Base-by-base conservation (phyloP, 23 tunicate species). In the Phallusia fumigata region DNA sequence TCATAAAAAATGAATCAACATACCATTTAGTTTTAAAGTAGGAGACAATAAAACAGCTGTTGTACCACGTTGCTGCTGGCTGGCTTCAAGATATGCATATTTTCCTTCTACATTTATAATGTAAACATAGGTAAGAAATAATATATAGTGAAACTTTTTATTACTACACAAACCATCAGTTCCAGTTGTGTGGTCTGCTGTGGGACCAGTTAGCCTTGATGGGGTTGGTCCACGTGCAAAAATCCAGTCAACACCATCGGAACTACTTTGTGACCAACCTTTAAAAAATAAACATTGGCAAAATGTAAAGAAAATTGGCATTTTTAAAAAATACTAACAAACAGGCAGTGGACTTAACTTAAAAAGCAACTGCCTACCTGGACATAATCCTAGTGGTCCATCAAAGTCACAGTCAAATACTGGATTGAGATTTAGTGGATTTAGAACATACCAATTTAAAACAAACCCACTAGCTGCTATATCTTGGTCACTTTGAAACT, bases 391-490 rank as follows among this genome's bases (percentile, higher is more conserved):
- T 19, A 83, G 31, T 3, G 91, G 90, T 0, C 91, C 97, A 92
- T 92, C 97, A 84, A 92, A 92, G 79, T 79, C 75, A 74, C 97
- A 92, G 80, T 92, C 76, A 36, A 87, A 83, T 0, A 86, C 31
- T 0, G 80, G 80, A 31, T 84, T 44, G 19, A 72, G n/a, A 16
- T 83, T 73, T 18, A 18, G 47, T 0, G 84, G 80, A 75, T 87
- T 81, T 3, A 92, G 35, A 75, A 81, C 74, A 73, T 78, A 81
- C 97, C 97, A 92, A 32, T 40, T 74, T 0, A 92, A 30, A 11
- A 65, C 91, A 84, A 92, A 92, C 13, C 97, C 97, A 36, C 33
- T 24, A 30, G n/a, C 52, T 24, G 53, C 64, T 19, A 31, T 40
- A 21, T 30, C 28, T 34, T 21, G 52, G 74, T 88, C 93, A 65